Base-by-base conservation (phyloP, 64 coral and sea anemone species). In the Pocillopora verrucosa region DNA sequence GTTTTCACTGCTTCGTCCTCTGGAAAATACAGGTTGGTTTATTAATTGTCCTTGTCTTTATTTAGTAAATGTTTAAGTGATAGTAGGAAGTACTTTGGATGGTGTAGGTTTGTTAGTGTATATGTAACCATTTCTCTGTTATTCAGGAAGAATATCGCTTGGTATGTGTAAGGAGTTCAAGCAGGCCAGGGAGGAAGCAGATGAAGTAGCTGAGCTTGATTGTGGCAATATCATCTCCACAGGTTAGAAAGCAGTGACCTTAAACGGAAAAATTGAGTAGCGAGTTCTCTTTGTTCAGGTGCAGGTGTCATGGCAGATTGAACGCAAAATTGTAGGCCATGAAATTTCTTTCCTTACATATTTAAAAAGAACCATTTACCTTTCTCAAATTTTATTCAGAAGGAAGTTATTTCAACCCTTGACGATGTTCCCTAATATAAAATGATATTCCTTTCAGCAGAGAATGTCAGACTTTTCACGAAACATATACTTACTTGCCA, bases 151-250 rank as follows among this genome's bases (percentile, higher is more conserved):
- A 64, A 94, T 98, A 89, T 94, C 96, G 37, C 83, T 98, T 60
- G 82, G 86, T 72, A 98, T 94, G 76, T 98, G 96, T 73, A 92
- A 94, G 72, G 92, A 94, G 87, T 91, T 80, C 61, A 88, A 84
- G 80, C 72, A 60, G 58, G 78, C 76, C 9, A 87, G 82, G 72
- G 96, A 98, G 72, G 93, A 98, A 65, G 90, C 93, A 19, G 89
- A 87, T n/a, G 96, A 98, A 59, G 30, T 98, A n/a, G 96, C 96
- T 61, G 93, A 90, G 56, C 88, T 98, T 34, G 96, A 98, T 58
- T 89, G 90, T 5, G 92, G 73, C 45, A 98, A 98, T 37, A 98
- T 98, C 15, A 94, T 98, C 36, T 87, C 80, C 61, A 11, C 77
- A 41, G 87, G 94, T 95, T 30, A 45, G 73, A 56, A 80, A 36